These are phyloP conservation scores for Cossypha caffra DNA, from an alignment of 2,797 vertebrate species.

Conservation along the genomic window DNA sequence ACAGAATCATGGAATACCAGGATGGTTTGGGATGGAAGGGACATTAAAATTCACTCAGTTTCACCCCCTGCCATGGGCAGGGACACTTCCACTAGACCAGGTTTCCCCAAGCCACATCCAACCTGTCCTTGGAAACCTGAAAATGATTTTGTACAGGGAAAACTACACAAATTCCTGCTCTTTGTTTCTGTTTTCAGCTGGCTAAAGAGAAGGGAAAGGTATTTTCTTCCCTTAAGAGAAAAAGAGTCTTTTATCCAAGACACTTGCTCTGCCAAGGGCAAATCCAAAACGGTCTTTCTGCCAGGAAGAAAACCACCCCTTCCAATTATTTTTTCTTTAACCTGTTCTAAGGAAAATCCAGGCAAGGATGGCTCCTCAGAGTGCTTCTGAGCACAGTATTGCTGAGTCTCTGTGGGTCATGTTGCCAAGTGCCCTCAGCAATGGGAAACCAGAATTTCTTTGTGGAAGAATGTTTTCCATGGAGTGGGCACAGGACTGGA, in stretches of 20 bases:
- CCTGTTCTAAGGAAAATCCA: neutral
- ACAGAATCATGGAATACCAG: neutral
- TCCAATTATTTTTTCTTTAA: neutral
- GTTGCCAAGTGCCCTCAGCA: neutral
- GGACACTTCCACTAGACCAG: neutral
- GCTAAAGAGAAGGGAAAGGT: neutral
- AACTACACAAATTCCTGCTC: neutral
- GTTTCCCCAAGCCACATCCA: neutral
- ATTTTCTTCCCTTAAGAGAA: neutral
- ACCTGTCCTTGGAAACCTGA: neutral
- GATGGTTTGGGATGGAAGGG: neutral
- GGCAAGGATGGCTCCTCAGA: neutral
- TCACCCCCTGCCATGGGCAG: neutral
- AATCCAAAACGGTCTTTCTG: neutral
- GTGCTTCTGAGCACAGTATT: neutral
- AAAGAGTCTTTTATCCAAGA: neutral
- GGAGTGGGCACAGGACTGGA: neutral
- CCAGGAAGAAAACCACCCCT: neutral
- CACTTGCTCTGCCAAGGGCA: neutral
- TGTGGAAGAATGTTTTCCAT: neutral
- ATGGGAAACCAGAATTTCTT: neutral
- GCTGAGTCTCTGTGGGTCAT: fast-evolving
- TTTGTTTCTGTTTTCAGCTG: neutral
- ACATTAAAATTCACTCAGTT: neutral
- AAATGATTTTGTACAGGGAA: neutral